Percentiles rank a stretch among this genome's conserved stretches.
These are phyloP conservation scores for Meda fulgida DNA, from an alignment of 2,797 vertebrate genomes.

Conservation along the genomic window DNA sequence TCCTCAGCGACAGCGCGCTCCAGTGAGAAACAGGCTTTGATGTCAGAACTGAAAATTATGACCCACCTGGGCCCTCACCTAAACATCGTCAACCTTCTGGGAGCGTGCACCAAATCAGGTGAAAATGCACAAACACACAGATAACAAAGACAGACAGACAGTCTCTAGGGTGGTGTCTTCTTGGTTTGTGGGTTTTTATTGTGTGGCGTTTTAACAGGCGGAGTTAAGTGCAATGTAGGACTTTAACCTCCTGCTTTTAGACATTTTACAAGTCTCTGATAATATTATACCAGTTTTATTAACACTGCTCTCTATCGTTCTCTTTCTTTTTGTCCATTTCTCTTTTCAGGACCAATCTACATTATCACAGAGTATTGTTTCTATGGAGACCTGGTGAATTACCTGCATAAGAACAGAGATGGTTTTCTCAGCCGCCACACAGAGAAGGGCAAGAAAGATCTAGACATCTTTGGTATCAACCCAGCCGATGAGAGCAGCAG, in stretches of 20 bases:
- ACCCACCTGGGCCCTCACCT: conserved; percentile 98
- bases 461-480: conserved; percentile 97
- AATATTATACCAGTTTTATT: conserved; percentile 68
- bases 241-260: conserved; percentile 66
- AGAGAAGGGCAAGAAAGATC: conserved; percentile 92
- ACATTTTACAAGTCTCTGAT: conserved; percentile 73
- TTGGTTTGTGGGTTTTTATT: conserved; percentile 55
- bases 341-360: conserved; percentile 90
- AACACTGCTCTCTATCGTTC: conserved; percentile 50
- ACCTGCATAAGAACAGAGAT: conserved; percentile 97
- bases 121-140: conserved; percentile 39
- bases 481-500: conserved; percentile 93
- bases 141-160: conserved; percentile 40
- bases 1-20: conserved; percentile 92
- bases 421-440: conserved; percentile 88
- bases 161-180: conserved; percentile 46
- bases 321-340: background rate
- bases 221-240: conserved; percentile 68
- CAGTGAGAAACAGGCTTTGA: conserved; percentile 98
- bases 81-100: conserved; percentile 97
- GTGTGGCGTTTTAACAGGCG: conserved; percentile 70
- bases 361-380: conserved; percentile 99
- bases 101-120: conserved; percentile 99
- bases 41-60: conserved; percentile 99
- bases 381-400: conserved; percentile 99